Percentiles rank a stretch among this genome's conserved stretches.
These are phyloP conservation scores for Hipposideros armiger DNA, from an alignment of 2,113 vertebrate species.

Conservation along the genomic window DNA sequence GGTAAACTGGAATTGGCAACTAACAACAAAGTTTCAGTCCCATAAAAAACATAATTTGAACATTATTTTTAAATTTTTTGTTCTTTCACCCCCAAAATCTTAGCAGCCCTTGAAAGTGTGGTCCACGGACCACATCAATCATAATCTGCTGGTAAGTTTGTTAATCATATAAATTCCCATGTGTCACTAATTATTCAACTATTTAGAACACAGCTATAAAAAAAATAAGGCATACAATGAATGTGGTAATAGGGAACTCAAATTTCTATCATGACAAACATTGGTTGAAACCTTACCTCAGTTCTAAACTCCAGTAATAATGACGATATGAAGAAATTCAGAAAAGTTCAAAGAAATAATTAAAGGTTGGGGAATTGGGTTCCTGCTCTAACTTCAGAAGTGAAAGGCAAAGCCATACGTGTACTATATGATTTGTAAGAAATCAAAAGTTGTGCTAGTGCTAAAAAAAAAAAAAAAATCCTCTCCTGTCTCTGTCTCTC, in stretches of 20 bases:
- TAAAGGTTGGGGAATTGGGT: constrained; percentile 50
- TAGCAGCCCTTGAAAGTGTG: background rate
- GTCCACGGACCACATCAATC: background rate
- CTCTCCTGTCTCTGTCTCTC: background rate
- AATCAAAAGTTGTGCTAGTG: constrained; percentile 50
- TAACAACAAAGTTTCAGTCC: background rate
- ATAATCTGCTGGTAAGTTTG: background rate
- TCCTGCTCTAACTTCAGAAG: constrained; percentile 35
- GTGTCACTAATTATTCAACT: background rate
- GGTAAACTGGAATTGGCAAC: background rate
- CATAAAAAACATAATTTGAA: background rate
- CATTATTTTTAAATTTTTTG: background rate
- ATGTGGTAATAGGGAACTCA: background rate
- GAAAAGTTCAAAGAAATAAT: constrained; percentile 53
- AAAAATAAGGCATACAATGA: background rate
- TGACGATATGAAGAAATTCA: constrained; percentile 50
- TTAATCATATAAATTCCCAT: background rate
- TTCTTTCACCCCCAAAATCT: background rate
- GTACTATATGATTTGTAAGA: background rate
- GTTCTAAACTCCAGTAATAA: constrained; percentile 41
- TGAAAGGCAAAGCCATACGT: background rate
- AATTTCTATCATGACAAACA: constrained; percentile 20
- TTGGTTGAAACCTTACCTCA: background rate
- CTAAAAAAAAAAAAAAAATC: background rate
- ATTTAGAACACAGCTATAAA: background rate